Conservation (phyloP, 2,113 vertebrate genomes). For the Neolamprologus caudopunctatus region DNA sequence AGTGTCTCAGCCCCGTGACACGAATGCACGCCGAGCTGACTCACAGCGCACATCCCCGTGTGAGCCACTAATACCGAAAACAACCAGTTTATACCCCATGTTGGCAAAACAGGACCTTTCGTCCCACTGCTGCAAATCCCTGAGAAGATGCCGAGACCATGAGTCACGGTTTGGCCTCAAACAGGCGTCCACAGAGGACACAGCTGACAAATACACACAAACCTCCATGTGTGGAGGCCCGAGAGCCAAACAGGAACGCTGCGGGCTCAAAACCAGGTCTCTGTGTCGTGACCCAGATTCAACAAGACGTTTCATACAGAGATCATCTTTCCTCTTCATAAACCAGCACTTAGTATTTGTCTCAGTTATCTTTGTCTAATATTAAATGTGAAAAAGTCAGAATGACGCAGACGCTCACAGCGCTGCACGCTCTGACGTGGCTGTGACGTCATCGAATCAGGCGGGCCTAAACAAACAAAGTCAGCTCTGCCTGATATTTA, state of each 20-base stretch:
- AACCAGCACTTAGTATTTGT: background rate
- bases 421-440: background rate
- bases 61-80: background rate
- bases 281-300: background rate
- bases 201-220: conserved; percentile 45
- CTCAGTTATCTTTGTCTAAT: background rate
- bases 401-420: rapidly evolving
- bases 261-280: background rate
- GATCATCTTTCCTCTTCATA: background rate
- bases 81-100: background rate
- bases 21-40: background rate
- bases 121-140: conserved; percentile 15
- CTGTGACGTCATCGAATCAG: rapidly evolving
- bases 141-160: conserved; percentile 1
- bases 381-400: background rate
- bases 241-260: background rate
- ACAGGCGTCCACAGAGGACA: conserved; percentile 40
- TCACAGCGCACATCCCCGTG: background rate
- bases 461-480: background rate
- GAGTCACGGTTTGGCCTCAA: conserved; percentile 38
- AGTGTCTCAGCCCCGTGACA: background rate
- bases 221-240: background rate
- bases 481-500: background rate
- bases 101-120: conserved; percentile 1
- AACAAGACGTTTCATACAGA: background rate